Evolutionary conservation across 2,888 invertebrate species (phyloP).

Genomic region (Nephrotoma flavescens): DNA sequence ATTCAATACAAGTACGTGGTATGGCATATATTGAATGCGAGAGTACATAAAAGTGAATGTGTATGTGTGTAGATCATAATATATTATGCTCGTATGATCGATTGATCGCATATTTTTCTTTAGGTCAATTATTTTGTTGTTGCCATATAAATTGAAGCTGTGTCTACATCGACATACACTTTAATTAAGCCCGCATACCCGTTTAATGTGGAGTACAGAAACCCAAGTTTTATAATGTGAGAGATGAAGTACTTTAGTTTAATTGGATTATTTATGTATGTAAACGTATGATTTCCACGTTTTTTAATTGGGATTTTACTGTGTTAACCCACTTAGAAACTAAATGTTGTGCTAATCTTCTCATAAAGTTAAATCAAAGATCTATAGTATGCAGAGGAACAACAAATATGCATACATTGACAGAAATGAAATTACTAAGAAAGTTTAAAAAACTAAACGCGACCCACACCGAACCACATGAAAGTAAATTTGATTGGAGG

Average conservation of each 20-base stretch:
- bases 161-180: background rate
- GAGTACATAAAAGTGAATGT: background rate
- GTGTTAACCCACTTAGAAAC: too few relatives aligned
- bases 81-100: background rate
- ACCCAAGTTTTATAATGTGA: background rate
- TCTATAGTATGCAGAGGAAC: too few relatives aligned
- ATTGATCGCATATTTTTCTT: background rate
- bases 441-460: too few relatives aligned
- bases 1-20: background rate
- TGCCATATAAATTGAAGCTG: background rate
- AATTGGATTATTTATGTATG: background rate
- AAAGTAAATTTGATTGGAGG: too few relatives aligned
- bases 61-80: background rate
- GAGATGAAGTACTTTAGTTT: background rate
- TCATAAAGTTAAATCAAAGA: too few relatives aligned
- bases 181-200: background rate
- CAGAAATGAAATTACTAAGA: too few relatives aligned
- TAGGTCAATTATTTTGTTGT: background rate
- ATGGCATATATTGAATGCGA: background rate
- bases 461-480: too few relatives aligned
- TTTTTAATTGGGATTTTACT: background rate
- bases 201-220: too few relatives aligned
- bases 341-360: too few relatives aligned
- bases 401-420: too few relatives aligned
- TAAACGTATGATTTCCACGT: background rate